Base-by-base conservation (phyloP, 2,113 vertebrate genomes). In the Daboia siamensis region DNA sequence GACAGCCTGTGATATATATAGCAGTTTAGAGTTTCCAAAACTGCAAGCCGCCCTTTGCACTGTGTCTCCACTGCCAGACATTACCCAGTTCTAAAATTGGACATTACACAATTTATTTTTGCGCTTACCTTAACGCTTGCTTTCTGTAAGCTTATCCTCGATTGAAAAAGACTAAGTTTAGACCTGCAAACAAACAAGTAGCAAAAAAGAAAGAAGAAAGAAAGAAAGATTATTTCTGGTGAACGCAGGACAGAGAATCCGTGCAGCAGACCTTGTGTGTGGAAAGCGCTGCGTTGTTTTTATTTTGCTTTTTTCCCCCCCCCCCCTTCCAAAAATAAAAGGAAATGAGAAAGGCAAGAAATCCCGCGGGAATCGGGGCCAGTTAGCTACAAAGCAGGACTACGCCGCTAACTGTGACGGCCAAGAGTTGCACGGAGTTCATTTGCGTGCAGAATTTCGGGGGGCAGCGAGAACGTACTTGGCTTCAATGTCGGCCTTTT, bases 81-180 rank as follows among this genome's bases (percentile, higher is more conserved):
- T 11, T 51, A 86, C 26, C 7, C n/a, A 74, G 23, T 29, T 44
- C 7, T 80, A 26, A 26, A 74, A 24, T 87, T 51, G 46, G 51
- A 4, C 10, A 4, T 51, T 51, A 51, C 11, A 20, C 11, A 26
- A 24, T 20, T 85, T 33, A 33, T 51, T 29, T 92, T 64, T 55
- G 95, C 44, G 96, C 98, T 98, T 96, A 99, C 99, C 98, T 99
- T 99, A n/a, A 99, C 98, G 89, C 98, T 99, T 89, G 99, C 99
- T 97, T 99, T 99, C 97, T 99, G 99, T 98, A 99, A 99, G 98
- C 99, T 99, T 98, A 99, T 99, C 97, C 99, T 98, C 94, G 99
- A 99, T 96, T 99, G 99, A 95, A 99, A 99, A 96, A 99, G 98
- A 96, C 98, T 99, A 97, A 99, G 98, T 97, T 99, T 99, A 92